Evolutionary conservation across 2,797 vertebrate species (phyloP).

Genomic region (Alfaro cultratus): DNA sequence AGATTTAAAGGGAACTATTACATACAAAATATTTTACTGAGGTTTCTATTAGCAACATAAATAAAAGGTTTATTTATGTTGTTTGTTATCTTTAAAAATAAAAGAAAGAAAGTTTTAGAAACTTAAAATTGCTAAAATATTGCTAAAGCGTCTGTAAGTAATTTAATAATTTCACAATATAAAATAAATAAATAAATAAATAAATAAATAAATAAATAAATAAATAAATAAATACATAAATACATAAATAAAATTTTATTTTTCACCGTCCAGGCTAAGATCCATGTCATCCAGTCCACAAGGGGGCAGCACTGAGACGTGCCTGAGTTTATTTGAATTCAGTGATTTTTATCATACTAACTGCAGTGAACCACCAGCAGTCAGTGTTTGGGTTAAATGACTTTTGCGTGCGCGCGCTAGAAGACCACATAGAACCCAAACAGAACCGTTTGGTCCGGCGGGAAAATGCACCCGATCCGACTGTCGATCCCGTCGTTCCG

Average conservation of each 20-base stretch:
- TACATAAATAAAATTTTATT: too few species aligned
- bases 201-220: too few species aligned
- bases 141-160: neutral
- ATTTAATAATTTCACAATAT: neutral
- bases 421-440: neutral
- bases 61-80: neutral
- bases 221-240: too few species aligned
- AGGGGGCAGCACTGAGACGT: constrained; percentile 49
- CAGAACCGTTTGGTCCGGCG: neutral
- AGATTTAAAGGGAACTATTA: neutral
- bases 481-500: constrained; percentile 95
- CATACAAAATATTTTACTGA: neutral
- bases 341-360: constrained; percentile 51
- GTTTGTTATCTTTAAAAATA: neutral
- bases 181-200: too few species aligned
- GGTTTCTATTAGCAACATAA: neutral
- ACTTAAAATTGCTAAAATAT: neutral
- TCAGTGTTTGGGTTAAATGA: neutral
- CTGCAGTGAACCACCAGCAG: constrained; percentile 48
- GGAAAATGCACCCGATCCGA: constrained; percentile 80
- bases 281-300: constrained; percentile 47
- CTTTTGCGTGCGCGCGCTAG: neutral
- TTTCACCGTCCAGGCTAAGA: neutral
- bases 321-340: constrained; percentile 5
- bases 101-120: neutral